phyloP scores from a whole-genome alignment of 2,888 invertebrate species.

The Eupsilia transversa region DNA sequence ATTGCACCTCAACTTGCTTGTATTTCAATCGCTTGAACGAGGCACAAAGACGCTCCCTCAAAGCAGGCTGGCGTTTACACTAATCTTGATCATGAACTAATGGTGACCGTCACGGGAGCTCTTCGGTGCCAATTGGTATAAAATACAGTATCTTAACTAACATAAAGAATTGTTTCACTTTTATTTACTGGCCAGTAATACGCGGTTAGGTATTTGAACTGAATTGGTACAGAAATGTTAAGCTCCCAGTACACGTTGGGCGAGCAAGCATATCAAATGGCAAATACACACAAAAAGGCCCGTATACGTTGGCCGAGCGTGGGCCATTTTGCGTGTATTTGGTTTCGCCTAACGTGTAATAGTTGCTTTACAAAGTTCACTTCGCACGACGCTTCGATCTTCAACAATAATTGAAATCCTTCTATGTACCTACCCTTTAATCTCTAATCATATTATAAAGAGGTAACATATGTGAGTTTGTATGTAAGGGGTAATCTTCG shows the following conservation, averaged over 20 bases:
- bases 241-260: too few species aligned
- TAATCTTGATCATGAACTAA: slow-evolving; percentile 85
- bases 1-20: neutral
- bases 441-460: too few species aligned
- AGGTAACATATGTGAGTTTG: too few species aligned
- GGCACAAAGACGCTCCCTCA: slow-evolving; percentile 80
- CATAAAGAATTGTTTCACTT: slow-evolving; percentile 38
- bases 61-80: slow-evolving; percentile 77
- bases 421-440: too few species aligned
- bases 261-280: too few species aligned
- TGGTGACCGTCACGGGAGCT: slow-evolving; percentile 84
- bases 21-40: slow-evolving; percentile 66
- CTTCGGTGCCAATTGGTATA: slow-evolving; percentile 65
- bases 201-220: neutral
- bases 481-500: too few species aligned
- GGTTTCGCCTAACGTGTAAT: too few species aligned
- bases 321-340: too few species aligned
- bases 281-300: too few species aligned
- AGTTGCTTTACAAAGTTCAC: neutral
- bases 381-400: neutral
- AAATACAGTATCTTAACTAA: slow-evolving; percentile 49
- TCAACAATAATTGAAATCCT: neutral
- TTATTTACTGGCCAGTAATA: slow-evolving; percentile 17
- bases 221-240: neutral
- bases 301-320: too few species aligned